Evolutionary conservation across 2,113 vertebrate species (phyloP), one percentile per base, ranked within the genome.

Genomic region (Perognathus longimembris): DNA sequence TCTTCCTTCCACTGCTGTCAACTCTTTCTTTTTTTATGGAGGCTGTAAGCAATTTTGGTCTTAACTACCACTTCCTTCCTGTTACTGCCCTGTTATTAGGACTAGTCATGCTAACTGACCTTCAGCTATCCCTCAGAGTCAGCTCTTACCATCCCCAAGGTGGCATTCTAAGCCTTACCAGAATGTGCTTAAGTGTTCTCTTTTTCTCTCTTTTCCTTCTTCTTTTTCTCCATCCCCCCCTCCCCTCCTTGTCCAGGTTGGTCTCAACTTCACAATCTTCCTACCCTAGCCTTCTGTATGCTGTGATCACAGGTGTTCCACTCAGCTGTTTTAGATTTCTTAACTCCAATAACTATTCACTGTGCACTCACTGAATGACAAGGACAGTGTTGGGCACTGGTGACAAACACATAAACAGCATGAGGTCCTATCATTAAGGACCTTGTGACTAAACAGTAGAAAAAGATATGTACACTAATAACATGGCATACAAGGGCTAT

Each of bases 51-150:
- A 34, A 26, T 24, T 61, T 7, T 59, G 32, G 67, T 61, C 28
- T 45, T 89, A 20, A 70, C 54, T 21, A 54, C 32, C n/a, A 50
- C 69, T 75, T 88, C 59, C 40, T 82, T 90, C 70, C 80, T 90
- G 79, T 54, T 91, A 38, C 2, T 88, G 34, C 75, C 42, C 61
- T 89, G 30, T 34, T 64, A 21, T 4, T 8, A 54, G 73, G 24
- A 74, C 40, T 11, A 78, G n/a, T 61, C 24, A 50, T 18, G 21
- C 21, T 26, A 42, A 40, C 30, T 69, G 59, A 38, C 38, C 32
- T 18, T 7, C 34, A 38, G 67, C 88, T 34, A 57, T 67, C 32
- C 11, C 69, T 73, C 57, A 34, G 77, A 0, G 11, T 42, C 63
- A 64, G 74, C 66, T 45, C 82, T 66, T 22, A 50, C 12, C 11